Conservation (phyloP, 2,888 invertebrate genomes). For the Acrobasis repandana region DNA sequence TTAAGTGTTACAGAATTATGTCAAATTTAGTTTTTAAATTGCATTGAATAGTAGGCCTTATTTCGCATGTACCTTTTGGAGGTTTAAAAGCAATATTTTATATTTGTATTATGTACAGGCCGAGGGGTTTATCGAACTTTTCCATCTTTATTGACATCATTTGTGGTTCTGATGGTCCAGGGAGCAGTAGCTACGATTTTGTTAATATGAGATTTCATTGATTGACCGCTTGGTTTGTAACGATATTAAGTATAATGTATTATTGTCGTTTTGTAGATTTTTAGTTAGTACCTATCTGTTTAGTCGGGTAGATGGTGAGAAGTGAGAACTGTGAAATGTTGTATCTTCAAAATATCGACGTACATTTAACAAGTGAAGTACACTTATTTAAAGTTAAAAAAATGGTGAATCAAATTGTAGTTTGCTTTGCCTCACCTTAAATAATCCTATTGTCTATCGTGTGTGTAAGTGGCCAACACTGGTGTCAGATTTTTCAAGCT, state of each 20-base stretch:
- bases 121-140: not conserved
- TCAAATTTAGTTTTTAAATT: too few relatives aligned
- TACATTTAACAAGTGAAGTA: slow-evolving; percentile 24
- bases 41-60: too few relatives aligned
- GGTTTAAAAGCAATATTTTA: too few relatives aligned
- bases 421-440: slow-evolving; percentile 4
- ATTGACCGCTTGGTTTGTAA: slow-evolving; percentile 7
- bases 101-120: too few relatives aligned
- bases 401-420: slow-evolving; percentile 22
- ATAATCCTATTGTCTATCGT: slow-evolving; percentile 3
- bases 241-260: slow-evolving; percentile 6
- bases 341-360: slow-evolving; percentile 25
- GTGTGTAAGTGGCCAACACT: too few relatives aligned
- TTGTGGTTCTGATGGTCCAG: not conserved
- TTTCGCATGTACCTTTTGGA: too few relatives aligned
- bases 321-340: slow-evolving; percentile 21
- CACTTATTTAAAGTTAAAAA: slow-evolving; percentile 14
- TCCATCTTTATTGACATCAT: not conserved
- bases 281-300: slow-evolving; percentile 1
- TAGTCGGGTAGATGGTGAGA: slow-evolving; percentile 18
- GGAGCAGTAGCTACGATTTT: slow-evolving; percentile 11
- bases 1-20: too few relatives aligned
- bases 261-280: slow-evolving; percentile 11
- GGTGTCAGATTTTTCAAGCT: too few relatives aligned
- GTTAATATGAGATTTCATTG: slow-evolving; percentile 14